A percentile compares a stretch with the other conserved stretches of the same genome.
phyloP scores from a whole-genome alignment of 1,140 invertebrate species.

The Drosophila saltans region DNA sequence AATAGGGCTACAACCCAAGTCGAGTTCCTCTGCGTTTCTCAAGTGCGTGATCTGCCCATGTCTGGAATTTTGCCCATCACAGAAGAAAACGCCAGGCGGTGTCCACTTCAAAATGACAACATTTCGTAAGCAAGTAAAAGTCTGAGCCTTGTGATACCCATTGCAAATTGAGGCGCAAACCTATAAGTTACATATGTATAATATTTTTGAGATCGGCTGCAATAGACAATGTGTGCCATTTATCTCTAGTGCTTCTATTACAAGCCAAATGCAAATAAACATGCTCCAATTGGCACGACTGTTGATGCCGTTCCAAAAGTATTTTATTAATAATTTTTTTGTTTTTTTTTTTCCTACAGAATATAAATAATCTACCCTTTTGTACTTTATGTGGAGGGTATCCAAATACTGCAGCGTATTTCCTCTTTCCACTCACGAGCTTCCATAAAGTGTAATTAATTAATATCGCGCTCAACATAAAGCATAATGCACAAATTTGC shows the following conservation, averaged over 20 bases:
- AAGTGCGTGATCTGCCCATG: constrained; percentile 47
- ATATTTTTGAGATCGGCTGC: too few relatives aligned
- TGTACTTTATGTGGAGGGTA: constrained; percentile 25
- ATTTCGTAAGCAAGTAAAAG: not conserved
- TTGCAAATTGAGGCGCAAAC: not conserved
- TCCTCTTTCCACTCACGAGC: constrained; percentile 54
- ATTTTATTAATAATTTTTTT: too few relatives aligned
- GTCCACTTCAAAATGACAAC: constrained; percentile 35
- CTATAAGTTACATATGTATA: too few relatives aligned
- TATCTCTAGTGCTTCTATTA: too few relatives aligned
- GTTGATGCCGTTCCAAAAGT: too few relatives aligned
- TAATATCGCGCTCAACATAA: constrained; percentile 61
- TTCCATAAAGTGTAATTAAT: constrained; percentile 80
- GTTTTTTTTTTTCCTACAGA: not conserved
- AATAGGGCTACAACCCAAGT: not conserved
- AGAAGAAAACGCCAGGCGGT: constrained; percentile 31
- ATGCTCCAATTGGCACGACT: too few relatives aligned
- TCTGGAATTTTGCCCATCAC: constrained; percentile 22
- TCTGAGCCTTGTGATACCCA: not conserved
- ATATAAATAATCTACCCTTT: not conserved
- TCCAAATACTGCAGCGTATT: constrained; percentile 72
- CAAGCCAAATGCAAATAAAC: too few relatives aligned
- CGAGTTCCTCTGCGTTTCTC: constrained; percentile 29
- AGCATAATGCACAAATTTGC: constrained; percentile 37
- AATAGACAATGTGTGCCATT: not conserved